A percentile compares a stretch with the other conserved stretches of the same genome.
Conservation (phyloP, 1,140 invertebrate genomes). For the Drosophila suzukii region DNA sequence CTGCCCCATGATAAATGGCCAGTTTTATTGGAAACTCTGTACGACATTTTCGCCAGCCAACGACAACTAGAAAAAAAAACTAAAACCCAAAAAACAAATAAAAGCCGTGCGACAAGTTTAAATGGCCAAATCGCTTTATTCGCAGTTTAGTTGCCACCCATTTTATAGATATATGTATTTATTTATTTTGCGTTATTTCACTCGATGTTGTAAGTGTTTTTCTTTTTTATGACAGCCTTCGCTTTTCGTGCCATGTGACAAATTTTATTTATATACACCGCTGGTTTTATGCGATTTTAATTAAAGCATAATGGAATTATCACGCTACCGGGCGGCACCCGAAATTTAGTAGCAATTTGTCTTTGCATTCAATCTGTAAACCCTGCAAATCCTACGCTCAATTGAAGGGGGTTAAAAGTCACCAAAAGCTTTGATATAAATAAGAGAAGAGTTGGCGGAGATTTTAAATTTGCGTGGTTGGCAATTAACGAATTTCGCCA, state of each 20-base stretch:
- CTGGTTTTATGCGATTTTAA: conserved; percentile 67
- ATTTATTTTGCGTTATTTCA: conserved; percentile 24
- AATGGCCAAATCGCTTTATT: conserved; percentile 65
- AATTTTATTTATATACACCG: conserved; percentile 61
- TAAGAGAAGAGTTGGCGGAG: background rate
- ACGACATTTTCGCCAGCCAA: conserved; percentile 74
- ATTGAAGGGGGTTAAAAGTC: conserved; percentile 62
- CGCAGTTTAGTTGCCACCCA: conserved; percentile 63
- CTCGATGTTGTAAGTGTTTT: conserved; percentile 31
- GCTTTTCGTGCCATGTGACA: conserved; percentile 53
- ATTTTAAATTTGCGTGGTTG: conserved; percentile 53
- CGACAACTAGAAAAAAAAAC: conserved; percentile 26
- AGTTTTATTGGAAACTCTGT: conserved; percentile 81
- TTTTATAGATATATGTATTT: conserved; percentile 43
- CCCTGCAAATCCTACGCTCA: conserved; percentile 32
- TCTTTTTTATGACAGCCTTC: conserved; percentile 51
- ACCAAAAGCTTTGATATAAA: conserved; percentile 3
- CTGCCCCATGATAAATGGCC: conserved; percentile 71
- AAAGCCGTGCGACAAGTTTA: conserved; percentile 71
- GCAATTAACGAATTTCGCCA: conserved; percentile 59
- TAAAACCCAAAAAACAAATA: conserved; percentile 42
- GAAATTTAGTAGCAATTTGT: conserved; percentile 18
- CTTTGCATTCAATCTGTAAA: conserved; percentile 3
- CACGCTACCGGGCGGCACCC: conserved; percentile 24
- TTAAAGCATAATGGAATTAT: conserved; percentile 52